A percentile compares a stretch with the other conserved stretches of the same genome.
These are phyloP conservation scores for Salvelinus namaycush DNA, from an alignment of 2,113 vertebrate species.

Conservation along the genomic window DNA sequence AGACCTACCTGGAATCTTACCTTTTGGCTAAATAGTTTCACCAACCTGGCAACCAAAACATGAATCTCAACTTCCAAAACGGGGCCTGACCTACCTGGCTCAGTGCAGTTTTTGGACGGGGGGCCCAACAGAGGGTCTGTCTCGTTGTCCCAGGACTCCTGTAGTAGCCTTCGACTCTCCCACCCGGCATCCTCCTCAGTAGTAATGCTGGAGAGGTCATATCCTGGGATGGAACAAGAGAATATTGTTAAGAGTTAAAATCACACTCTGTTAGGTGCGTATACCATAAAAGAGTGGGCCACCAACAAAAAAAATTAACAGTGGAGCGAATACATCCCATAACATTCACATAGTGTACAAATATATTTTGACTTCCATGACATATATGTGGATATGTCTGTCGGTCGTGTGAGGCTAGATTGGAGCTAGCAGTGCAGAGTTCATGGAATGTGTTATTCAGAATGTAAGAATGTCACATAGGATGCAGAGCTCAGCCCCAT, in stretches of 20 bases:
- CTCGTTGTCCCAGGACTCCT: constrained; percentile 69
- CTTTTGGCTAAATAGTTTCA: no score
- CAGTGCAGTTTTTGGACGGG: constrained; percentile 87
- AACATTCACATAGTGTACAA: no score
- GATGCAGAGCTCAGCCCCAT: not conserved
- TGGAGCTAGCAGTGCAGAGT: no score
- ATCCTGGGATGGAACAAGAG: constrained; percentile 61
- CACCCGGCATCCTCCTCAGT: constrained; percentile 66
- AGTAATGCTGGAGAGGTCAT: constrained; percentile 66
- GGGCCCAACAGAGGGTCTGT: constrained; percentile 49
- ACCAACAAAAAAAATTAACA: no score
- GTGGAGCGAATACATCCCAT: no score
- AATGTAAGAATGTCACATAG: not conserved
- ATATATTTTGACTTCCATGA: no score
- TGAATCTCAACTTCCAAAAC: not conserved
- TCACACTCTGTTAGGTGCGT: no score
- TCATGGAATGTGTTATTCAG: not conserved
- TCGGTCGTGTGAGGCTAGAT: no score
- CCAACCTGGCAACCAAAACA: not conserved
- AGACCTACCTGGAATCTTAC: no score
- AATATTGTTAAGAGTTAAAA: not conserved
- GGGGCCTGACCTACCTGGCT: constrained; percentile 81
- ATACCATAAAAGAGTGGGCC: no score
- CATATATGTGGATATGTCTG: no score
- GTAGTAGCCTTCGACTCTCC: constrained; percentile 85